Evolutionary conservation across 1,140 invertebrate genomes (phyloP).

Genomic region (Ectropis grisescens): DNA sequence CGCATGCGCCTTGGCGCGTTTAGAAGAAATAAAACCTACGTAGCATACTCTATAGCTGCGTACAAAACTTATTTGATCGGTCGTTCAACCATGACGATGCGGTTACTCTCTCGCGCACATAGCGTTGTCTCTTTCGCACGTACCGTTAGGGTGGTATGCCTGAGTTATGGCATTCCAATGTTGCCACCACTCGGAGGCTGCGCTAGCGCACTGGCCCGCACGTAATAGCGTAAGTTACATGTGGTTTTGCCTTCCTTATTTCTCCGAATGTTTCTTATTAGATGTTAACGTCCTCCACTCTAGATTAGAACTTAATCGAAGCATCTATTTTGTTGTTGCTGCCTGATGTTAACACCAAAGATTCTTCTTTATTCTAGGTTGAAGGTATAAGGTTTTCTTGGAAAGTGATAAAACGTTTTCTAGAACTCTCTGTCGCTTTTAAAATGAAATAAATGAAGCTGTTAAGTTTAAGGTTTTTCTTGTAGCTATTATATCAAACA

Average conservation of each 20-base stretch:
- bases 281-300: conserved; percentile 34
- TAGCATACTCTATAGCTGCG: conserved; percentile 54
- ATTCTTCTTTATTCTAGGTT: no score
- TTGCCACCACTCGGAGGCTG: conserved; percentile 56
- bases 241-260: conserved; percentile 44
- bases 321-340: no score
- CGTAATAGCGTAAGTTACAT: conserved; percentile 39
- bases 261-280: conserved; percentile 35
- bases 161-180: conserved; percentile 65
- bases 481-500: no score
- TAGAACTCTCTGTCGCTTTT: no score
- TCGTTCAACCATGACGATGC: conserved; percentile 60
- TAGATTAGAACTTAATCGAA: neutral
- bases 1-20: conserved; percentile 45
- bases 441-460: no score
- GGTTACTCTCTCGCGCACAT: conserved; percentile 27
- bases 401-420: no score
- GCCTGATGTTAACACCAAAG: no score
- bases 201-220: conserved; percentile 23
- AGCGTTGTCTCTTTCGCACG: conserved; percentile 39
- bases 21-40: conserved; percentile 63
- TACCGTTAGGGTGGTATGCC: conserved; percentile 62
- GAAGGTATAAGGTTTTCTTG: no score
- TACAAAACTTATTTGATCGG: conserved; percentile 68
- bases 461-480: no score